Evolutionary conservation across 2,797 vertebrate genomes (phyloP).

Genomic region (Acropternis orthonyx): DNA sequence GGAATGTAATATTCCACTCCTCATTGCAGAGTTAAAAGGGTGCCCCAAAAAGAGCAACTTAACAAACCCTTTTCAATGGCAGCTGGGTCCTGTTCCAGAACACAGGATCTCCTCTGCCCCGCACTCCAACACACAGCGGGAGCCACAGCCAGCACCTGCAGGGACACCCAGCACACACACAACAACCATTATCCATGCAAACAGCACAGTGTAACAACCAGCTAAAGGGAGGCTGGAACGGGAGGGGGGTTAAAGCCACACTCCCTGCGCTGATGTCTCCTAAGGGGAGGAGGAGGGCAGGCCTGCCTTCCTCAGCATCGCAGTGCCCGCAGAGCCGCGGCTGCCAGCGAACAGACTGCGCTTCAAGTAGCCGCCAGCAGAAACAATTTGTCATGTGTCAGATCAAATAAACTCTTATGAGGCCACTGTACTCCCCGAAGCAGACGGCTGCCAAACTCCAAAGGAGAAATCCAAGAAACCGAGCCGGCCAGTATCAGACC

Average conservation of each 20-base stretch:
- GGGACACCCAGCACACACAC: not conserved
- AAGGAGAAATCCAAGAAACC: slow-evolving; percentile 12
- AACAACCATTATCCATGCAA: not conserved
- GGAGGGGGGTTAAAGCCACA: rapidly evolving
- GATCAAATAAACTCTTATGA: slow-evolving; percentile 50
- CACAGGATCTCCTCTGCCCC: not conserved
- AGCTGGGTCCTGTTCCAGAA: slow-evolving; percentile 11
- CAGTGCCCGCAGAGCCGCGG: not conserved
- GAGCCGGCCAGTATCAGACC: not conserved
- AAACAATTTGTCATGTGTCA: slow-evolving; percentile 68
- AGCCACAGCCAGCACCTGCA: not conserved
- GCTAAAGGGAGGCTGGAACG: not conserved
- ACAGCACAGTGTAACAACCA: not conserved
- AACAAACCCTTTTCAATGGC: not conserved
- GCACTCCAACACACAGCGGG: rapidly evolving
- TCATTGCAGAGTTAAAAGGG: slow-evolving; percentile 50
- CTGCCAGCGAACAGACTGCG: slow-evolving; percentile 32
- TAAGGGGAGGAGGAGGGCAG: not conserved
- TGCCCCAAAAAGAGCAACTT: slow-evolving; percentile 32
- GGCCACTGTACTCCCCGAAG: slow-evolving; percentile 48
- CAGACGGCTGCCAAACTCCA: slow-evolving; percentile 54
- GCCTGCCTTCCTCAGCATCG: not conserved
- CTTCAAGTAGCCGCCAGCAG: slow-evolving; percentile 42
- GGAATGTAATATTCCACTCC: slow-evolving; percentile 62
- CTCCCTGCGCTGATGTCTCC: not conserved